Percentiles rank a stretch among this genome's conserved stretches.
Conservation (phyloP, 2,797 vertebrate species). For the Sebastes vulpes region DNA sequence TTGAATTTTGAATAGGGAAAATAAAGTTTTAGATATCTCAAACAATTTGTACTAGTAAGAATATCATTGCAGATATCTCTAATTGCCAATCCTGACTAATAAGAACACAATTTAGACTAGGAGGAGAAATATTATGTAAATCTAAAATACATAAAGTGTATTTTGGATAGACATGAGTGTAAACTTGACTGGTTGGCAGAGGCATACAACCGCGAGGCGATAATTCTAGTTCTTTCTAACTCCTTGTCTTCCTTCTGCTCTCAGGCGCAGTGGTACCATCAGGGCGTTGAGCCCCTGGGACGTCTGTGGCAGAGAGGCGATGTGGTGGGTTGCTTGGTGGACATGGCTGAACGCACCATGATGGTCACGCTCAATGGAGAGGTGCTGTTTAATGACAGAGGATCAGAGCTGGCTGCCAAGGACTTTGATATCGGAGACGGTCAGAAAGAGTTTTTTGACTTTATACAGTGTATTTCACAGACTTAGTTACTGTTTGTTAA, state of each 20-base stretch:
- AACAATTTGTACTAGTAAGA: fast-evolving
- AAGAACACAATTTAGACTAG: no score
- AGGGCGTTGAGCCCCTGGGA: conserved; percentile 91
- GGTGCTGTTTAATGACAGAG: conserved; percentile 91
- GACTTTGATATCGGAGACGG: conserved; percentile 91
- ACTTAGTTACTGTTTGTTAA: background rate
- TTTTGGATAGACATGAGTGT: background rate
- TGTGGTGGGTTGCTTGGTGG: conserved; percentile 93
- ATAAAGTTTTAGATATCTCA: no score
- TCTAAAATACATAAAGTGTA: no score
- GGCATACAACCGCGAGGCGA: background rate
- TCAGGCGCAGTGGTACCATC: conserved; percentile 94
- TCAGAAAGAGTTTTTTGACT: conserved; percentile 70
- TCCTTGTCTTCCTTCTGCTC: background rate
- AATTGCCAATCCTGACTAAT: no score
- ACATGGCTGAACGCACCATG: conserved; percentile 92
- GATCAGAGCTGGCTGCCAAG: conserved; percentile 94
- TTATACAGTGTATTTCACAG: background rate
- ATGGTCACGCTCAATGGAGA: conserved; percentile 96
- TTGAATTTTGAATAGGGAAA: fast-evolving
- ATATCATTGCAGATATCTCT: no score
- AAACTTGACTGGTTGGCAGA: background rate
- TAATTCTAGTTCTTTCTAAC: background rate
- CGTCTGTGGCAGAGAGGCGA: conserved; percentile 91
- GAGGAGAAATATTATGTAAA: no score